Evolutionary conservation across 2,113 vertebrate genomes (phyloP).

Genomic region (Spermophilus dauricus): DNA sequence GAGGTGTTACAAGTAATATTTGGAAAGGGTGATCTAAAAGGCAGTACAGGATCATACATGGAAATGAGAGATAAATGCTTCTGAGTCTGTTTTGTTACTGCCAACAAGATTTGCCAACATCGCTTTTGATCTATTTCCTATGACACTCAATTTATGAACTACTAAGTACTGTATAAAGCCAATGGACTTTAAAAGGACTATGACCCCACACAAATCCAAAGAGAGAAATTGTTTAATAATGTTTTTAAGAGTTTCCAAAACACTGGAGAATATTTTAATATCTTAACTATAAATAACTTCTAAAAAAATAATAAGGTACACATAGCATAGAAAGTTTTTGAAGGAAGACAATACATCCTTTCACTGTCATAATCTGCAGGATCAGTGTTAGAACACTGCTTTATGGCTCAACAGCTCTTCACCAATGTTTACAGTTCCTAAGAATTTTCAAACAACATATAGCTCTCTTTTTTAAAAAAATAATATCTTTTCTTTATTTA

Average conservation of each 20-base stretch:
- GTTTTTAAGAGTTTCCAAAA: background rate
- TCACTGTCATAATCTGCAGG: background rate
- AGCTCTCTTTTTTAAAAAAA: no score
- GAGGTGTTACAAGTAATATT: background rate
- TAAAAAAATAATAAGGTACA: background rate
- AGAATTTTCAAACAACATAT: background rate
- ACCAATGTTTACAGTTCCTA: background rate
- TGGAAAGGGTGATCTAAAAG: background rate
- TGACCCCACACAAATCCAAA: background rate
- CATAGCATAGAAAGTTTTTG: background rate
- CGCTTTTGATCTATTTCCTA: background rate
- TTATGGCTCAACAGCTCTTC: background rate
- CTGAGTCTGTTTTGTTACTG: background rate
- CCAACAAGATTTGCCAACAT: background rate
- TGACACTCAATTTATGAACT: background rate
- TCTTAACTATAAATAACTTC: slow-evolving; percentile 16
- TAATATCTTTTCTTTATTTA: no score
- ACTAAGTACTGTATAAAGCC: background rate
- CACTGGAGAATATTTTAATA: background rate
- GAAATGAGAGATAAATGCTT: background rate
- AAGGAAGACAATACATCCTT: background rate
- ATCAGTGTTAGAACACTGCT: background rate
- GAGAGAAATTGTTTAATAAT: slow-evolving; percentile 20
- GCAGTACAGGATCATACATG: background rate
- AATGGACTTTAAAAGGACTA: background rate